Evolutionary conservation across 2,797 vertebrate genomes (phyloP).

Genomic region (Kryptopterus vitreolus): DNA sequence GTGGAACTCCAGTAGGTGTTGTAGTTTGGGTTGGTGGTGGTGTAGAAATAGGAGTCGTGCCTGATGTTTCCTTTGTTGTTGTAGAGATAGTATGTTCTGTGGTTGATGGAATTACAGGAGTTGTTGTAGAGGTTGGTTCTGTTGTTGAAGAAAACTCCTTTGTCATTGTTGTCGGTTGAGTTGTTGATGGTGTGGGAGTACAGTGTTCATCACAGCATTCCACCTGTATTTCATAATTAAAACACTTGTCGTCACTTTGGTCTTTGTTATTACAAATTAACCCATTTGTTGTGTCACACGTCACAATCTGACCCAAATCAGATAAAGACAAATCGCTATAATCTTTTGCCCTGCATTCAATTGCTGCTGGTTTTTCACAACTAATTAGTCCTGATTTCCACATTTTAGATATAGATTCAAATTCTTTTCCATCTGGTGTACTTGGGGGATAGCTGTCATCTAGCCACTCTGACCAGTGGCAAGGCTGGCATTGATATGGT

Average conservation of each 20-base stretch:
- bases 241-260: conserved; percentile 59
- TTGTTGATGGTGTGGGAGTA: too few relatives aligned
- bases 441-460: too few relatives aligned
- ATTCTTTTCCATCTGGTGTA: too few relatives aligned
- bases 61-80: neutral
- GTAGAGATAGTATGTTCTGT: neutral
- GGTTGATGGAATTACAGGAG: conserved; percentile 1
- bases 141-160: neutral
- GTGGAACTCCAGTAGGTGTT: neutral
- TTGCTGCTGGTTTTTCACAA: too few relatives aligned
- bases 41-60: neutral
- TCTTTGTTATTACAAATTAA: conserved; percentile 72
- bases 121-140: too few relatives aligned
- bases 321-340: too few relatives aligned
- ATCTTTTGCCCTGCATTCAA: too few relatives aligned
- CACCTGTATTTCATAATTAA: conserved; percentile 78
- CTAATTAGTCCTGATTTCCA: too few relatives aligned
- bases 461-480: too few relatives aligned
- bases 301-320: conserved; percentile 46
- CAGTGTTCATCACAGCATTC: conserved; percentile 67
- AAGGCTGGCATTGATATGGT: too few relatives aligned
- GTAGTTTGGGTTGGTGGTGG: neutral
- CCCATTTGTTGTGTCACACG: conserved; percentile 69
- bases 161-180: too few relatives aligned
- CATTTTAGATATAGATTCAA: too few relatives aligned